Evolutionary conservation across 1,140 invertebrate species (phyloP), one percentile per base, ranked within the genome.

Genomic region (Philopotamus ludificatus): DNA sequence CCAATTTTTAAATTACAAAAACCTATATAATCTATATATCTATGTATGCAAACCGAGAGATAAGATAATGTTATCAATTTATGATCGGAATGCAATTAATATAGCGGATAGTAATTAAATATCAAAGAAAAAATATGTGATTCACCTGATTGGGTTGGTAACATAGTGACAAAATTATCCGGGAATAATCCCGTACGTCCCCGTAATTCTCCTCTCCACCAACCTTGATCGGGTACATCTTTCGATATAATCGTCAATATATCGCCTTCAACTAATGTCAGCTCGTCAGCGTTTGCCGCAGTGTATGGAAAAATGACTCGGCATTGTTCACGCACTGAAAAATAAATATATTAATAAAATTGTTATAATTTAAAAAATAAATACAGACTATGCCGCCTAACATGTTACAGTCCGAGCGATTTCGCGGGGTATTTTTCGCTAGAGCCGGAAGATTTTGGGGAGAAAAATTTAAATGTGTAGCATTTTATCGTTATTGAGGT

Each of bases 171-270:
- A 83, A 98, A 99, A 82, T 99, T 98, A 74, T 98, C 95, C 2
- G 97, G 97, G 76, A 99, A 99, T 1, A 99, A 85, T 0, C 97
- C 97, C 54, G 93, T 79, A 75, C 87, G 86, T 23, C 95, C 95
- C 68, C 88, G 86, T 0, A 96, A 72, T 80, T 99, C 95, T 50
- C 96, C 97, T 77, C 89, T 89, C 95, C 95, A 99, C 97, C 95
- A 98, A 41, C 94, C 94, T 67, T 92, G 89, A 78, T 99, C 97
- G 45, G 92, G 91, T 34, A 92, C 87, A 71, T 97, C 89, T 82
- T 88, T 93, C 25, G 86, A 89, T 28, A 98, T 77, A 60, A 98
- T 83, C 4, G 86, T 91, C 65, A 99, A 89, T 15, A 97, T 83
- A 72, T 99, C 94, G 25, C 94, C 95, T 76, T 95, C 92, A 64